Evolutionary conservation across 1,140 invertebrate species (phyloP), one percentile per base, ranked within the genome.

Genomic region (Leptonema lineaticorne): DNA sequence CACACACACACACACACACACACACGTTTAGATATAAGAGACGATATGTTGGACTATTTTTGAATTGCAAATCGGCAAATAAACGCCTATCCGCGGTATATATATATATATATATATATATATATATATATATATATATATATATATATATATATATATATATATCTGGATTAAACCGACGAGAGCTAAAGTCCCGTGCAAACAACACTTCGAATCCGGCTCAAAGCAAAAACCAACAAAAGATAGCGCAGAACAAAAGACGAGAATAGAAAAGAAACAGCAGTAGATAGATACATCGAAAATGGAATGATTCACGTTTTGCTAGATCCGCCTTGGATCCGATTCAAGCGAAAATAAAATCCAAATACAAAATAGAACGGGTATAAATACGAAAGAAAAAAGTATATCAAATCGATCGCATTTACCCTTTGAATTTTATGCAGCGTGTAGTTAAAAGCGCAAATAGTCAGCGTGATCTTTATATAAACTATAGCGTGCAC

Each of bases 141-240:
- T 2, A 2, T 41, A 14, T 2, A 41, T 41, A 1, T 11, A 41
- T 2, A 41, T 2, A 11, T 41, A 41, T 41, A 33, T 11, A 24
- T 14, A 20, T 5, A 26, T 53, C 50, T 53, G 50, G 50, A 53
- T 53, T 53, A 53, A 53, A 53, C 50, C 50, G 24, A 53, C 37
- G 16, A 41, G 16, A 9, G 37, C 3, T 16, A 16, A 41, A 41
- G 9, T 41, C 37, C 16, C 37, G 11, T 9, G 9, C 37, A 41
- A 41, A 41, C 37, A 41, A 41, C 30, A 33, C 37, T 9, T 9
- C 37, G 16, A 16, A 41, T 41, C 37, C 37, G 37, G 37, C 37
- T 41, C 11, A 41, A 41, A 41, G 37, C 37, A 16, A 41, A 41
- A 41, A 41, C 37, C 37, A 41, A 41, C 37, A 41, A 41, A 41